Percentiles rank a stretch among this genome's conserved stretches.
These are phyloP conservation scores for Xenopus petersii DNA, from an alignment of 2,797 vertebrate species.

Conservation along the genomic window DNA sequence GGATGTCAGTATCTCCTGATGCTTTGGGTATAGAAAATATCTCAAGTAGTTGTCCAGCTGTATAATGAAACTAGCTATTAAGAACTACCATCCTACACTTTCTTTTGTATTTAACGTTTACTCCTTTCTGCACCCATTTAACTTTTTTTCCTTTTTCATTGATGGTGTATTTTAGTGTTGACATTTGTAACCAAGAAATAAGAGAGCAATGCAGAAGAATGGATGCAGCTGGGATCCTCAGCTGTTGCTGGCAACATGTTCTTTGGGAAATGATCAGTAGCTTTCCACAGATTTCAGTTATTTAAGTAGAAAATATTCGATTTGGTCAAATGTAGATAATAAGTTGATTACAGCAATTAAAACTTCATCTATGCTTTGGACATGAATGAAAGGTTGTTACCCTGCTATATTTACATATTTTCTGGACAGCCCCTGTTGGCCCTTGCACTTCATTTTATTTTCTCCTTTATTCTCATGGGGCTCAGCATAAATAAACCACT, in stretches of 20 bases:
- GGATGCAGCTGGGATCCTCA: slow-evolving; percentile 38
- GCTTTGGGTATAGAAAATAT: too few relatives aligned
- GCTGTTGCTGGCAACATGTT: slow-evolving; percentile 28
- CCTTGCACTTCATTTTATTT: too few relatives aligned
- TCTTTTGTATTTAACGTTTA: too few relatives aligned
- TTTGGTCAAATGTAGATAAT: slow-evolving; percentile 28
- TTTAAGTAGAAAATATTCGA: slow-evolving; percentile 15
- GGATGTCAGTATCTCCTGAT: too few relatives aligned
- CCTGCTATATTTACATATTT: neutral
- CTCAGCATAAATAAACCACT: neutral
- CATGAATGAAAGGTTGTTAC: slow-evolving; percentile 8
- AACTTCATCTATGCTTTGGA: slow-evolving; percentile 5
- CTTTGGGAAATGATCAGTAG: slow-evolving; percentile 17
- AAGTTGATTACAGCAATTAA: slow-evolving; percentile 27
- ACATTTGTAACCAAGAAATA: slow-evolving; percentile 36
- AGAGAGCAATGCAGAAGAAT: slow-evolving; percentile 14
- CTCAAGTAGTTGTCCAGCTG: too few relatives aligned
- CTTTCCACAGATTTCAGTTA: slow-evolving; percentile 8
- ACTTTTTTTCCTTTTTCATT: slow-evolving; percentile 4
- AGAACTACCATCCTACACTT: too few relatives aligned
- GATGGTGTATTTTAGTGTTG: slow-evolving; percentile 43
- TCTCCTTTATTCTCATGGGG: too few relatives aligned
- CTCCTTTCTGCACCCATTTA: too few relatives aligned
- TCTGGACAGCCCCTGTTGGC: too few relatives aligned
- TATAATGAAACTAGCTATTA: too few relatives aligned